phyloP scores from a whole-genome alignment of 2,888 invertebrate species.

The Chymomyza fuscimana region DNA sequence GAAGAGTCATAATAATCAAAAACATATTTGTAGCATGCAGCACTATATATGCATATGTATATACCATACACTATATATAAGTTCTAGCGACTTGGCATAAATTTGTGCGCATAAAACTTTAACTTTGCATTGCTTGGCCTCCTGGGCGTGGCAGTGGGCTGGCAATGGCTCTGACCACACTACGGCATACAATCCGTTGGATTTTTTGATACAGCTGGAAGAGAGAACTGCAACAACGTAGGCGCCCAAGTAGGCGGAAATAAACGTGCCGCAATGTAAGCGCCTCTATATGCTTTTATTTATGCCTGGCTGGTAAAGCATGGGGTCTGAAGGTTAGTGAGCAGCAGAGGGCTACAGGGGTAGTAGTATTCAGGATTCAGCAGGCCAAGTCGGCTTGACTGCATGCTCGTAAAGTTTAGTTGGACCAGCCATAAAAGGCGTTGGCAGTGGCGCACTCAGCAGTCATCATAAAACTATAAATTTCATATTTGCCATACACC shows the following conservation, averaged over 20 bases:
- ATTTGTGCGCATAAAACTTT: conserved; percentile 65
- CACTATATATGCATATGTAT: conserved; percentile 16
- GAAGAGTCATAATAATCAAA: conserved; percentile 76
- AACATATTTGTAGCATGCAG: conserved; percentile 73
- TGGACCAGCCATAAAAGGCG: conserved; percentile 68
- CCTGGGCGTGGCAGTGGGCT: conserved; percentile 2
- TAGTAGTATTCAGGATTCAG: conserved; percentile 24
- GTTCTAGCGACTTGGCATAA: conserved; percentile 20
- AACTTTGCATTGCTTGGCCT: conserved; percentile 49
- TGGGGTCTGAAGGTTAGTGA: conserved; percentile 19
- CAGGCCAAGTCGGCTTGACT: conserved; percentile 31
- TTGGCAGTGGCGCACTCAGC: conserved; percentile 71
- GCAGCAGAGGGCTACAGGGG: conserved; percentile 18
- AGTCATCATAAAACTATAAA: conserved; percentile 77
- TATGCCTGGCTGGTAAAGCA: conserved; percentile 40
- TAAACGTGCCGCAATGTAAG: conserved; percentile 43
- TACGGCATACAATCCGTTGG: conserved; percentile 24
- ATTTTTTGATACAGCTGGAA: conserved; percentile 50
- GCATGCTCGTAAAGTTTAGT: conserved; percentile 68
- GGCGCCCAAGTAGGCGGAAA: conserved; percentile 70
- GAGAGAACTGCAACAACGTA: conserved; percentile 37
- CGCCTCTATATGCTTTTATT: conserved; percentile 64
- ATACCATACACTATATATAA: neutral
- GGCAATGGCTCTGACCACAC: neutral
- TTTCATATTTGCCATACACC: conserved; percentile 69